Conservation (phyloP, 2,113 vertebrate genomes). For the Vombatus ursinus region DNA sequence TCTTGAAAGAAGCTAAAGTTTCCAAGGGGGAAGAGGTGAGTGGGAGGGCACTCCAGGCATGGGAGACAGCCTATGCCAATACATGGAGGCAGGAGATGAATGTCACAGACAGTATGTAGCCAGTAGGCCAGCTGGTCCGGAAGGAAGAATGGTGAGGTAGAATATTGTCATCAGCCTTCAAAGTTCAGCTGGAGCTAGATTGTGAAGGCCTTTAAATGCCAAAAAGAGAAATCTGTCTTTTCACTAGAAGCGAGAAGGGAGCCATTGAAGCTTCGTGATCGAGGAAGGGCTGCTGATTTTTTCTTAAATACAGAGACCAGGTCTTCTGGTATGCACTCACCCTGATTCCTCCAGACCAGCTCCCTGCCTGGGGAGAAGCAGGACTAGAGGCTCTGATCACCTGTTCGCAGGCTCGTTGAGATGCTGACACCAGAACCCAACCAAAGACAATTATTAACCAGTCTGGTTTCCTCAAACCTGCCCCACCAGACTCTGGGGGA, state of each 20-base stretch:
- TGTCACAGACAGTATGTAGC: neutral
- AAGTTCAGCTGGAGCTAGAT: neutral
- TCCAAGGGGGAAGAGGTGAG: neutral
- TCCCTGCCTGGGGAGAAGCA: constrained; percentile 6
- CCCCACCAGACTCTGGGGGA: neutral
- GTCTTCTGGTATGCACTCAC: neutral
- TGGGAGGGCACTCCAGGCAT: neutral
- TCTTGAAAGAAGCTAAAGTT: neutral
- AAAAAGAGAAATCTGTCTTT: neutral
- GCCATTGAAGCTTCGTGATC: constrained; percentile 12
- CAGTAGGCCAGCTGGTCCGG: no score
- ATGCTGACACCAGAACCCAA: constrained; percentile 61
- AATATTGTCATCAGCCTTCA: neutral
- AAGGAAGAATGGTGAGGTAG: neutral
- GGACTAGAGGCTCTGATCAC: constrained; percentile 39
- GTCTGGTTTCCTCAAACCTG: constrained; percentile 53
- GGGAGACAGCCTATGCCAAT: neutral
- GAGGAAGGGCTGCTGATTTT: neutral
- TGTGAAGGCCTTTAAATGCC: neutral
- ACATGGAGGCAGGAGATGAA: neutral
- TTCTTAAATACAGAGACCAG: neutral
- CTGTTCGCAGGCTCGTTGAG: constrained; percentile 54
- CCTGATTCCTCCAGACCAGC: neutral
- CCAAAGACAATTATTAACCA: constrained; percentile 35
- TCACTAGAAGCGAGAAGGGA: neutral